Percentiles rank a stretch among this genome's conserved stretches.
Conservation (phyloP, 2,797 vertebrate genomes). For the Phrynocephalus forsythii region DNA sequence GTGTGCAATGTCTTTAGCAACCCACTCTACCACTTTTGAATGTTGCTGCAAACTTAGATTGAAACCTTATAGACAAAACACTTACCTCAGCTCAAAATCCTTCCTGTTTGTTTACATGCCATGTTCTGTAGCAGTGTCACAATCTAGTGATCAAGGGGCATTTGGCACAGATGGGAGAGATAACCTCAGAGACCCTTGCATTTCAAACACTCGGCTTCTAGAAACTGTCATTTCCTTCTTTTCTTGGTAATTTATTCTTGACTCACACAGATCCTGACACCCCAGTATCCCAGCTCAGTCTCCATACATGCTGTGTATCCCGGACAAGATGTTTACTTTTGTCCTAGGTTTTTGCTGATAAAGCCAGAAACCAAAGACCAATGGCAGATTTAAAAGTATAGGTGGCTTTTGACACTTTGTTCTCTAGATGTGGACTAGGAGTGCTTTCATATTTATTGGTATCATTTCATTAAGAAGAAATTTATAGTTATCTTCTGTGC, state of each 20-base stretch:
- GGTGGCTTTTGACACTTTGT: background rate
- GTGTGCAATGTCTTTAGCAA: background rate
- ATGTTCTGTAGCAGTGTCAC: conserved; percentile 4
- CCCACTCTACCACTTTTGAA: background rate
- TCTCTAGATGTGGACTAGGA: background rate
- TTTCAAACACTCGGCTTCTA: conserved; percentile 12
- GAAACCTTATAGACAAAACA: conserved; percentile 33
- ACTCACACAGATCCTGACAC: background rate
- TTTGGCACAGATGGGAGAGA: conserved; percentile 25
- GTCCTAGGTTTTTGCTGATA: background rate
- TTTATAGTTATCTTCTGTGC: background rate
- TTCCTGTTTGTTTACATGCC: conserved; percentile 1
- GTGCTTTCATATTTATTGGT: background rate
- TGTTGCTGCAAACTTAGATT: background rate
- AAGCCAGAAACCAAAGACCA: background rate
- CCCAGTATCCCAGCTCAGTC: conserved; percentile 19
- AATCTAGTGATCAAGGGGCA: background rate
- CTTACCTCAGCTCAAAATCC: conserved; percentile 12
- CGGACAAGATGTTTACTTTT: conserved; percentile 4
- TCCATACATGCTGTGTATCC: background rate
- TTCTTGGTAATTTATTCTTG: conserved; percentile 15
- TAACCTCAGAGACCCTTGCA: conserved; percentile 34
- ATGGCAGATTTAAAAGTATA: background rate
- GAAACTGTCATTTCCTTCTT: background rate
- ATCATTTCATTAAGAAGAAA: background rate